Base-by-base conservation (phyloP, 2,888 invertebrate species). In the Amiota minor region DNA sequence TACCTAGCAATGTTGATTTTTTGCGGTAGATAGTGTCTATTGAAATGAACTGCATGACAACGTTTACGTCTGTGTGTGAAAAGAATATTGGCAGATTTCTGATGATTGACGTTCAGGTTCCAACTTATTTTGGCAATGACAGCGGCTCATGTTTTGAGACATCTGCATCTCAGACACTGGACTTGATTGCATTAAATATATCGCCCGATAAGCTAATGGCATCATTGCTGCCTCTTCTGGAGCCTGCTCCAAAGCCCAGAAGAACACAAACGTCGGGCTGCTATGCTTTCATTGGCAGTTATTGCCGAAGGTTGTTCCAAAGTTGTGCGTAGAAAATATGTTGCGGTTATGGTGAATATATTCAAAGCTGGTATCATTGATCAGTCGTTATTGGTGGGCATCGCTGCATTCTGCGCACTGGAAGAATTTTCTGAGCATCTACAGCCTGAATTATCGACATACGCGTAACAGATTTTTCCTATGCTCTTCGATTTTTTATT, bases 391-490 rank as follows among this genome's bases (percentile, higher is more conserved):
- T 90, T 93, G 10, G 95, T 95, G 4, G 91, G 94, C 69, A 94
- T 94, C 88, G 93, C 95, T 1, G 95, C 95, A 0, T 92, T 96
- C 62, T 95, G 94, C 90, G 94, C 95, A 0, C 90, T 95, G 6
- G 95, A 95, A 0, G 95, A 95, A 88, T 95, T 95, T 88, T 93
- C 95, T 0, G 95, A 96, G 87, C 92, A 93, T 90, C 89, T 95
- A 64, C 95, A 94, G 91, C 95, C 96, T 2, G 94, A 95, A 77
- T 94, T 95, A 75, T 93, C 93, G 77, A 92, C 93, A 80, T 95
- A 92, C 87, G 93, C 95, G 0, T 90, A 92, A 0, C 92, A 95
- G 82, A 89, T 96, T 55, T 89, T 95, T 61, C 95, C 95, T 1
- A 91, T 95, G 62, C 89, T 95, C 9, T 94, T 95, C 82, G 92